phyloP scores from a whole-genome alignment of 2,113 vertebrate genomes.

The Gnathonemus longibarbis region DNA sequence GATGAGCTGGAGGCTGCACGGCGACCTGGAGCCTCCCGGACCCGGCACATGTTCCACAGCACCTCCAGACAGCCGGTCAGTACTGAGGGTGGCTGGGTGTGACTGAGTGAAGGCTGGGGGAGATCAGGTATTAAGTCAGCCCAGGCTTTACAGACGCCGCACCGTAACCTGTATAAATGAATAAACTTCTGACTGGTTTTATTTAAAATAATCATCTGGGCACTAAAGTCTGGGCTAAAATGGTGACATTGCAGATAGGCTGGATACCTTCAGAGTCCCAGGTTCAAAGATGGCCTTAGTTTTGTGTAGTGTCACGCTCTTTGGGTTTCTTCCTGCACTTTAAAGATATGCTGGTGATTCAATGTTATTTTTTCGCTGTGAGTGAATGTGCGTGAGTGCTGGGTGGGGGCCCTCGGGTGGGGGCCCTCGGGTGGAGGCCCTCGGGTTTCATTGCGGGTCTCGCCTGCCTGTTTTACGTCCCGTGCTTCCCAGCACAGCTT shows the following conservation, averaged over 20 bases:
- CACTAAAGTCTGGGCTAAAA: not conserved
- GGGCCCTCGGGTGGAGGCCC: not conserved
- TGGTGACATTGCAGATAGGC: not conserved
- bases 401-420: not conserved
- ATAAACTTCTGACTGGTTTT: not conserved
- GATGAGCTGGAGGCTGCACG: conserved; percentile 57
- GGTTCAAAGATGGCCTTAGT: not conserved
- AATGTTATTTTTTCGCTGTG: not conserved
- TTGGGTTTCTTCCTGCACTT: not conserved
- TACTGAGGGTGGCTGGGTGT: not conserved
- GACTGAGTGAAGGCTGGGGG: not conserved
- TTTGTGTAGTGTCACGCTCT: not conserved
- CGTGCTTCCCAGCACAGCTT: not conserved
- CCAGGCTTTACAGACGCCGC: not conserved
- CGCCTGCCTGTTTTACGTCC: not conserved
- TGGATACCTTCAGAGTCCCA: not conserved
- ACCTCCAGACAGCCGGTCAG: conserved; percentile 56
- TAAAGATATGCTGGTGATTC: not conserved
- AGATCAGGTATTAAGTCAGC: not conserved
- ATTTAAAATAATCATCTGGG: not conserved
- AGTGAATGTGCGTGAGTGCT: not conserved
- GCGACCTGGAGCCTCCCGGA: conserved; percentile 37
- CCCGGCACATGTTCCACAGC: conserved; percentile 48
- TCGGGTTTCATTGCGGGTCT: not conserved
- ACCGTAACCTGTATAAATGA: not conserved